Conservation (phyloP, 2,113 vertebrate species). For the Melierax canorus region DNA sequence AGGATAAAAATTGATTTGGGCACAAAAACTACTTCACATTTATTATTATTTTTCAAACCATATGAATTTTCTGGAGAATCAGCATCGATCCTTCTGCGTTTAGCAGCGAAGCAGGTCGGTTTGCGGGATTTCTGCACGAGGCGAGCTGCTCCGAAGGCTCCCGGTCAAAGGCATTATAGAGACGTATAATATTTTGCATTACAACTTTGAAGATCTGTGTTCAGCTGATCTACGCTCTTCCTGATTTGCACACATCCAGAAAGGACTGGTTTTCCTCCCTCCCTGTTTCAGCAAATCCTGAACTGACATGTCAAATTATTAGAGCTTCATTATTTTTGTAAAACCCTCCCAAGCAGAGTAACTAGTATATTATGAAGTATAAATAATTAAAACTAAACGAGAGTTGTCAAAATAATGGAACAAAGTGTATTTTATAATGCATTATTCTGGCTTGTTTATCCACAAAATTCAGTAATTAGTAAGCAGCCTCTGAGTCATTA, state of each 20-base stretch:
- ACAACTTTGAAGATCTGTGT: neutral
- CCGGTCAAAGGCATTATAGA: neutral
- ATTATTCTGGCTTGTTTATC: constrained; percentile 62
- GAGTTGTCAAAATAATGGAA: constrained; percentile 62
- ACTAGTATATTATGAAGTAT: neutral
- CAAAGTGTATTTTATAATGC: constrained; percentile 45
- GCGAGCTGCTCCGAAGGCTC: neutral
- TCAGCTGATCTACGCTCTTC: neutral
- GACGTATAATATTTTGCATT: neutral
- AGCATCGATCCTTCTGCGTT: neutral
- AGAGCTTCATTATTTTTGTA: constrained; percentile 1
- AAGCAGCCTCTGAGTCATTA: constrained; percentile 57
- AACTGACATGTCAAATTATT: neutral
- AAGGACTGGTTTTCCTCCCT: neutral
- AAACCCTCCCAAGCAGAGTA: neutral
- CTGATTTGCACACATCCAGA: neutral
- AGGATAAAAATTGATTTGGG: neutral
- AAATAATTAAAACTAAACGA: constrained; percentile 42
- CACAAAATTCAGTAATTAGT: constrained; percentile 60
- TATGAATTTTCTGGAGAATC: neutral
- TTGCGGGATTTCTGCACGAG: neutral
- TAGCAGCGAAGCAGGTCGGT: fast-evolving
- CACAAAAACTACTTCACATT: neutral
- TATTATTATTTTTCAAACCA: neutral
- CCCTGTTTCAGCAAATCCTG: neutral